A percentile compares a stretch with the other conserved stretches of the same genome.
These are phyloP conservation scores for Tortricodes alternella DNA, from an alignment of 2,888 invertebrate genomes.

Conservation along the genomic window DNA sequence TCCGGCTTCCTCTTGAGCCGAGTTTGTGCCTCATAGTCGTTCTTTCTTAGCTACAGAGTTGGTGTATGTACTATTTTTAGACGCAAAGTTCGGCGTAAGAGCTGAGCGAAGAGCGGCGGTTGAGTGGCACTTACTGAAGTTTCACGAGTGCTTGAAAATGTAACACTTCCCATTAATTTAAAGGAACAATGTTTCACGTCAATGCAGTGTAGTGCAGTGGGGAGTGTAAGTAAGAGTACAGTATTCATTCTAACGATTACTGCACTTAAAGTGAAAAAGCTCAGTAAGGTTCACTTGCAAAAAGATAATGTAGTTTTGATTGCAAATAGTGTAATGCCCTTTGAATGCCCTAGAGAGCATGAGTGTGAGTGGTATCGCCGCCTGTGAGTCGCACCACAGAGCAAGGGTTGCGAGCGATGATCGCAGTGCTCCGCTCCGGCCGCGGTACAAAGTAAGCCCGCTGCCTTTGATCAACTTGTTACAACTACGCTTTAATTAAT, in stretches of 20 bases:
- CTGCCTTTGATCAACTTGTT: conserved; percentile 27
- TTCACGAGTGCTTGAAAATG: not conserved
- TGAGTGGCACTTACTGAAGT: not conserved
- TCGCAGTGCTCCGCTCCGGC: conserved; percentile 11
- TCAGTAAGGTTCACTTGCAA: too few species aligned
- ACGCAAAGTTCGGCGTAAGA: conserved; percentile 3
- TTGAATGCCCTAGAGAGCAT: too few species aligned
- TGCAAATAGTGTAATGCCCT: too few species aligned
- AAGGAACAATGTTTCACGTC: too few species aligned
- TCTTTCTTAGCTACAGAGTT: conserved; percentile 10
- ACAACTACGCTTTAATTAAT: conserved; percentile 24
- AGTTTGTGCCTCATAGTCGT: conserved; percentile 8
- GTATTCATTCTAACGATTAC: too few species aligned
- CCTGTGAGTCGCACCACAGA: conserved; percentile 1
- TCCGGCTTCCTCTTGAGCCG: conserved; percentile 14
- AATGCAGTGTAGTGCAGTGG: too few species aligned
- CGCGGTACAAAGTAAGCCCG: conserved; percentile 21
- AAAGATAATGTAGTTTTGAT: too few species aligned
- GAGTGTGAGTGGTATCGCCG: not conserved
- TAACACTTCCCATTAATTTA: too few species aligned
- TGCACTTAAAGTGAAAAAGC: too few species aligned
- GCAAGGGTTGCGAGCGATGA: conserved; percentile 9
- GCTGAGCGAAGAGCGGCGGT: not conserved
- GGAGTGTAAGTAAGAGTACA: too few species aligned
- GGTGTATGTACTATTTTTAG: conserved; percentile 25